These are phyloP conservation scores for Plebejus argus DNA, from an alignment of 2,888 invertebrate species.

Conservation along the genomic window DNA sequence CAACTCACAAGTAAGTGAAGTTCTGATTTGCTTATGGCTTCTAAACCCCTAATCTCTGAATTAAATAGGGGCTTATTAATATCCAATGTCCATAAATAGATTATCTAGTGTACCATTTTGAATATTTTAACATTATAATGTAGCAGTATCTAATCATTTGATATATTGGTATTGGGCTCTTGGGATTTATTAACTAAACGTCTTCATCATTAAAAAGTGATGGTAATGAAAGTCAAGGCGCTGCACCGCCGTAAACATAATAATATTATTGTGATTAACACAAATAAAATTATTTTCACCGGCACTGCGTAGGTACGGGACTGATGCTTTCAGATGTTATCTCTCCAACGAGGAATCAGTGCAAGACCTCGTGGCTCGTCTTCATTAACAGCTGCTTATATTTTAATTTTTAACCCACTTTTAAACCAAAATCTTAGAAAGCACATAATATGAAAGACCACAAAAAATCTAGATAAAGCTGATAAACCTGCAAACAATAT, in stretches of 20 bases:
- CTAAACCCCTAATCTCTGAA: not conserved
- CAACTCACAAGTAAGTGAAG: too few species aligned
- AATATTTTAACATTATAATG: not conserved
- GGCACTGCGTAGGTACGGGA: not conserved
- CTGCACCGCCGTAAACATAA: not conserved
- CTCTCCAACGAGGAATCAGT: not conserved
- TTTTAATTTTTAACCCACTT: not conserved
- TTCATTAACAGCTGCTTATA: not conserved
- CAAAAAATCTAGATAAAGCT: not conserved
- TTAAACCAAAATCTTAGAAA: not conserved
- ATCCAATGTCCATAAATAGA: too few species aligned
- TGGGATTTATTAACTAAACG: not conserved
- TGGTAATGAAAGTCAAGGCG: not conserved
- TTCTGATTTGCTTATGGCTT: not conserved
- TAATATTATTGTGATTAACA: conserved; percentile 17
- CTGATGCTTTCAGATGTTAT: conserved; percentile 26
- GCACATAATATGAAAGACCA: not conserved
- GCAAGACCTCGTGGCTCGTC: conserved; percentile 14
- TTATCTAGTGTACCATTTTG: not conserved
- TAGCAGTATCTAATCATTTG: not conserved
- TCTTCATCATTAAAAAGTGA: not conserved
- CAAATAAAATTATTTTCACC: conserved; percentile 24
- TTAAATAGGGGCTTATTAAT: too few species aligned
- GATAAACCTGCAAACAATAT: too few species aligned
- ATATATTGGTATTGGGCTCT: too few species aligned